A percentile compares a stretch with the other conserved stretches of the same genome.
phyloP scores from a whole-genome alignment of 64 coral and sea anemone species.

The Pocillopora verrucosa region DNA sequence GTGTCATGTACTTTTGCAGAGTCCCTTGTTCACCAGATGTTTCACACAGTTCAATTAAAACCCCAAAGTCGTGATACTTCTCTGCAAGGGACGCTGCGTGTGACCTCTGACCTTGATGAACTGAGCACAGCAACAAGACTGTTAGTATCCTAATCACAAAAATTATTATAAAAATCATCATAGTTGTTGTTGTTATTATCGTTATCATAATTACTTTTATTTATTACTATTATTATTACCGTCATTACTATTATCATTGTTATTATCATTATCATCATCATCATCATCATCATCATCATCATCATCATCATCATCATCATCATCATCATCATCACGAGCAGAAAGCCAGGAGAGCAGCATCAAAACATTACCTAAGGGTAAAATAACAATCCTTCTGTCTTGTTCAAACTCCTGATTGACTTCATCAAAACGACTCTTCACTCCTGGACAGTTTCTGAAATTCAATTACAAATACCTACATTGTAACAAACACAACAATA shows the following conservation, averaged over 20 bases:
- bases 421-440: conserved; percentile 73
- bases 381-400: conserved; percentile 67
- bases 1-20: conserved; percentile 72
- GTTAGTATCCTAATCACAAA: no score
- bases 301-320: not conserved
- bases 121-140: conserved; percentile 3
- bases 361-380: conserved; percentile 69
- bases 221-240: no score
- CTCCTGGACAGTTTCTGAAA: conserved; percentile 53
- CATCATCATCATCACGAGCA: not conserved
- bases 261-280: not conserved
- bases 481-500: not conserved
- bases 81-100: conserved; percentile 80
- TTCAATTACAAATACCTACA: not conserved
- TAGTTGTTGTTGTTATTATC: no score
- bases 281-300: no score
- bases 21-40: conserved; percentile 76
- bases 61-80: conserved; percentile 97
- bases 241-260: no score
- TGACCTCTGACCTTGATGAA: conserved; percentile 57
- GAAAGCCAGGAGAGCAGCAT: no score
- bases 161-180: no score
- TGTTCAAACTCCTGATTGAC: conserved; percentile 80
- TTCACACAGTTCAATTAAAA: conserved; percentile 96
- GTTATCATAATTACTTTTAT: no score